phyloP scores from a whole-genome alignment of 2,113 vertebrate genomes.

The Oreochromis spilurus region DNA sequence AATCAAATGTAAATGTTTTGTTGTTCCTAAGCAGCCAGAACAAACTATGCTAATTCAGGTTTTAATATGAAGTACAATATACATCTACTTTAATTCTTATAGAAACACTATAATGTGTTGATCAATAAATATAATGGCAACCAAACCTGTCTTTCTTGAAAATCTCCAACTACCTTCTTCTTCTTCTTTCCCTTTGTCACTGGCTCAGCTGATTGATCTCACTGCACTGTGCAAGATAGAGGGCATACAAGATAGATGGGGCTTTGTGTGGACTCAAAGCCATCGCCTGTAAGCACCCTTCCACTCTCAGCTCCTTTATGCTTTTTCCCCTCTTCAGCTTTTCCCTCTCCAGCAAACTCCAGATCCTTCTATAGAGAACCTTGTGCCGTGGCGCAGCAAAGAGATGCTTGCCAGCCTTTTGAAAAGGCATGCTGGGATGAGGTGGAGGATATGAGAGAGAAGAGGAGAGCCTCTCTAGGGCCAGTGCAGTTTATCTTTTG shows the following conservation, averaged over 20 bases:
- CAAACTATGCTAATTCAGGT: neutral
- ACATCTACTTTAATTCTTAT: neutral
- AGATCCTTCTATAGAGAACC: neutral
- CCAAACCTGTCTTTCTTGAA: neutral
- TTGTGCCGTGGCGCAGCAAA: neutral
- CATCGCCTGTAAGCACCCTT: neutral
- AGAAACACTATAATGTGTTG: neutral
- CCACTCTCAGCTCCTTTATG: neutral
- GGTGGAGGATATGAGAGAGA: neutral
- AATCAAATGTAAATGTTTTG: neutral
- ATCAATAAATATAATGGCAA: neutral
- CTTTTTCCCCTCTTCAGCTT: neutral
- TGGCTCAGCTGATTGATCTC: conserved; percentile 41
- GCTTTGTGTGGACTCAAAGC: conserved; percentile 15
- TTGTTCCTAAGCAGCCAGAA: neutral
- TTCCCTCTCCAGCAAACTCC: neutral
- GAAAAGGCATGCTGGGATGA: conserved; percentile 5
- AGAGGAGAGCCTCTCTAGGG: conserved; percentile 12
- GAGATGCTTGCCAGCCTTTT: conserved; percentile 6
- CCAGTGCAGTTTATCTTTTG: conserved; percentile 34
- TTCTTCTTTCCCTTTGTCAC: neutral
- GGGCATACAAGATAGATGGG: conserved; percentile 44
- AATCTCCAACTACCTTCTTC: neutral
- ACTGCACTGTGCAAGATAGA: conserved; percentile 19
- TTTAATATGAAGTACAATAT: neutral